Percentiles rank a stretch among this genome's conserved stretches.
Evolutionary conservation across 2,113 vertebrate genomes (phyloP).

Genomic region (Rattus rattus): DNA sequence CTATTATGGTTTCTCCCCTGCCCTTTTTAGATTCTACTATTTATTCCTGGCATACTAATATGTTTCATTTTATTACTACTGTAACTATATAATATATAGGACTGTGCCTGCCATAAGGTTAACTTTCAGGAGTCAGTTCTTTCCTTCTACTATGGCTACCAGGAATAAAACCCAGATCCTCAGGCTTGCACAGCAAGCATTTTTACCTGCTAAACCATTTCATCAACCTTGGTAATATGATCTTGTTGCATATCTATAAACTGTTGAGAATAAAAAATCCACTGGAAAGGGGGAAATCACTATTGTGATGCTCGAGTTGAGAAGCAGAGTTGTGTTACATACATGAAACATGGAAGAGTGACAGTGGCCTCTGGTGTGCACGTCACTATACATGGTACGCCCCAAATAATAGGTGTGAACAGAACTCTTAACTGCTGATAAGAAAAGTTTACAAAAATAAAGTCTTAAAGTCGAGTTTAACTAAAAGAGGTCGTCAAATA

Average conservation of each 20-base stretch:
- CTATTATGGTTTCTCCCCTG: not conserved
- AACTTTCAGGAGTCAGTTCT: not conserved
- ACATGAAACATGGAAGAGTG: not conserved
- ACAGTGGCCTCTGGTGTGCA: not conserved
- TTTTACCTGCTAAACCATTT: not conserved
- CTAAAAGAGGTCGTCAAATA: not conserved
- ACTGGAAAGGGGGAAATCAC: not conserved
- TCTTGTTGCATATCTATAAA: not conserved
- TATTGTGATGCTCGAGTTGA: not conserved
- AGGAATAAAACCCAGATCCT: not conserved
- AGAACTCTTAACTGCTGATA: not conserved
- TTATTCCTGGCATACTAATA: not conserved
- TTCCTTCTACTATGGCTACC: too few species aligned
- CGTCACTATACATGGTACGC: too few species aligned
- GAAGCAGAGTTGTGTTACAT: not conserved
- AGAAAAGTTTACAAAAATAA: constrained; percentile 3
- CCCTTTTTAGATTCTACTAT: not conserved
- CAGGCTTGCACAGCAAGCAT: not conserved
- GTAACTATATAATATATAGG: not conserved
- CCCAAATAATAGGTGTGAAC: not conserved
- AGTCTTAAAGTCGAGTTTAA: not conserved
- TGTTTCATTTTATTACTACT: not conserved
- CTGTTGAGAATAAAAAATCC: not conserved
- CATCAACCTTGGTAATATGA: not conserved
- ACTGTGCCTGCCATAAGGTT: not conserved